Percentiles rank a stretch among this genome's conserved stretches.
Conservation (phyloP, 1,140 invertebrate genomes). For the Chrysomallon squamiferum region DNA sequence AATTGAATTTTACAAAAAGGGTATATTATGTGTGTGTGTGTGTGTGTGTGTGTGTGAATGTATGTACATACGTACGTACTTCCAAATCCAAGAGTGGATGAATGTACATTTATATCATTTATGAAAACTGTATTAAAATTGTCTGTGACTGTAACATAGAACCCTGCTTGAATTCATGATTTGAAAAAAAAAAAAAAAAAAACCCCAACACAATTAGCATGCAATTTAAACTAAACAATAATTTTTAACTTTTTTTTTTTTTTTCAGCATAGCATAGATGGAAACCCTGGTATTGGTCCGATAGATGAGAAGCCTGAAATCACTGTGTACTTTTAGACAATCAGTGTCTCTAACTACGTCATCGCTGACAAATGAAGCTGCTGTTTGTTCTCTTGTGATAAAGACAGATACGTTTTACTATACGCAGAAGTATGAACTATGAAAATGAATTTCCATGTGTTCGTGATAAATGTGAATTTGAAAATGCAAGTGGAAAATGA, state of each 20-base stretch:
- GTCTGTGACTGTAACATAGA: no score
- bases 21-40: neutral
- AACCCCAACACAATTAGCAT: no score
- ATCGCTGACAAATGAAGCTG: neutral
- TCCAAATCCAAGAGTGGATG: no score
- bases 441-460: neutral
- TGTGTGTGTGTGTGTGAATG: no score
- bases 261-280: constrained; percentile 7
- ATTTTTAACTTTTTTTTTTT: neutral
- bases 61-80: no score
- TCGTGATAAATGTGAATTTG: neutral
- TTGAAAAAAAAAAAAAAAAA: no score
- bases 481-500: neutral
- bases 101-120: no score
- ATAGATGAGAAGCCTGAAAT: constrained; percentile 13
- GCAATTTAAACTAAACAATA: no score
- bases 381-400: no score
- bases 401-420: neutral
- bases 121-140: no score
- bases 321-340: constrained; percentile 5
- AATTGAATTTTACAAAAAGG: neutral
- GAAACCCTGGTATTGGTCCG: neutral
- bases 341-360: neutral
- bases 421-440: neutral
- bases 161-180: no score